phyloP scores from a whole-genome alignment of 2,113 vertebrate species.

The Uria aalge region DNA sequence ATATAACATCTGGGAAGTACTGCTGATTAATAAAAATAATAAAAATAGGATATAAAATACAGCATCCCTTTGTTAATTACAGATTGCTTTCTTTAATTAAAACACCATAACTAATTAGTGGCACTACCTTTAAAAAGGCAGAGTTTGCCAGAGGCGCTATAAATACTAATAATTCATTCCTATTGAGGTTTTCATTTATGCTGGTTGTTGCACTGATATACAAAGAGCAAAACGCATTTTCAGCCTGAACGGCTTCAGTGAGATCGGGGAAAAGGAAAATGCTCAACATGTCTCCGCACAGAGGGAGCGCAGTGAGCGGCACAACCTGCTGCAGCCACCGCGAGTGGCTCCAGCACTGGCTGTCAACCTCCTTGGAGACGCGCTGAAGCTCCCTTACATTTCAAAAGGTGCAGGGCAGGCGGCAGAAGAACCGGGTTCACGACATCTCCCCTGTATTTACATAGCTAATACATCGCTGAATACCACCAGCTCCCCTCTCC shows the following conservation, averaged over 20 bases:
- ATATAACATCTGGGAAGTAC: background rate
- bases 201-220: background rate
- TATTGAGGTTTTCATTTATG: background rate
- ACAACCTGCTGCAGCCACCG: fast-evolving
- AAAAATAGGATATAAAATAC: background rate
- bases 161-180: conserved; percentile 2
- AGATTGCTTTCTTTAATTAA: conserved; percentile 27
- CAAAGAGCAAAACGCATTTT: background rate
- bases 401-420: background rate
- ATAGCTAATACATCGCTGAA: background rate
- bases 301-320: fast-evolving
- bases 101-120: background rate
- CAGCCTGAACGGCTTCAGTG: background rate
- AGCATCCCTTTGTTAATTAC: conserved; percentile 12
- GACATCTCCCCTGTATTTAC: background rate
- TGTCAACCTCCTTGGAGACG: background rate
- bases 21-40: background rate
- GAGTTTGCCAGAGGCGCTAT: background rate
- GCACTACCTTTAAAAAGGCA: background rate
- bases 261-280: background rate
- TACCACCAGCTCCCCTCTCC: background rate
- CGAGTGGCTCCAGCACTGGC: background rate
- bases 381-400: background rate
- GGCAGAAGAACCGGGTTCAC: background rate
- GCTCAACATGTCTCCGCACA: background rate